phyloP scores from a whole-genome alignment of 2,888 invertebrate species.

The Listrodromus nycthemerus region DNA sequence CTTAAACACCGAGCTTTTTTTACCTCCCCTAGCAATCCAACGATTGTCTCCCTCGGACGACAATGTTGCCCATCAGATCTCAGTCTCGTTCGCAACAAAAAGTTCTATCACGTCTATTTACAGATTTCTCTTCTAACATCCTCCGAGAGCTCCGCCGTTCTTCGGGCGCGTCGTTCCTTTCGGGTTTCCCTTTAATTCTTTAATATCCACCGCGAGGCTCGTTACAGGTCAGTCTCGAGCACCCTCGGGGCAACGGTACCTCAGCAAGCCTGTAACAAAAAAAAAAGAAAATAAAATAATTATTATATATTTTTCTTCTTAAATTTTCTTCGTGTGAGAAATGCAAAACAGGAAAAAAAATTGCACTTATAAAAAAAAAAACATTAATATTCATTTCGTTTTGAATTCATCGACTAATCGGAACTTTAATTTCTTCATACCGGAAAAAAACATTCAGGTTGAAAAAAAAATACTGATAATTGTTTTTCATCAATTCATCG shows the following conservation, averaged over 20 bases:
- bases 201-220: slow-evolving; percentile 66
- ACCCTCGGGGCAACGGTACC: slow-evolving; percentile 74
- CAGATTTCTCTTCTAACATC: slow-evolving; percentile 30
- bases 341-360: background rate
- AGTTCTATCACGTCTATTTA: slow-evolving; percentile 55
- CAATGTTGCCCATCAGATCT: slow-evolving; percentile 5
- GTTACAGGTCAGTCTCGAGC: slow-evolving; percentile 77
- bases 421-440: slow-evolving; percentile 1
- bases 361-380: background rate
- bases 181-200: slow-evolving; percentile 37
- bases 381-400: too few relatives aligned
- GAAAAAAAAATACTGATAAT: too few relatives aligned
- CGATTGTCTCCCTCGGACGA: slow-evolving; percentile 1
- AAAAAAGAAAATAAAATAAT: slow-evolving; percentile 7
- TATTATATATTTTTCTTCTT: background rate
- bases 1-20: background rate
- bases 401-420: too few relatives aligned
- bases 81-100: slow-evolving; percentile 12
- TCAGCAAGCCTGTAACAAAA: slow-evolving; percentile 78
- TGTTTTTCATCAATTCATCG: too few relatives aligned
- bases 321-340: too few relatives aligned
- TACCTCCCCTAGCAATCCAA: background rate
- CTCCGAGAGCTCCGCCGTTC: background rate
- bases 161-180: slow-evolving; percentile 5
- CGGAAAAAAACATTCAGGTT: background rate